A percentile compares a stretch with the other conserved stretches of the same genome.
These are phyloP conservation scores for Acanthacorydalis orientalis DNA, from an alignment of 2,888 invertebrate species.

Conservation along the genomic window DNA sequence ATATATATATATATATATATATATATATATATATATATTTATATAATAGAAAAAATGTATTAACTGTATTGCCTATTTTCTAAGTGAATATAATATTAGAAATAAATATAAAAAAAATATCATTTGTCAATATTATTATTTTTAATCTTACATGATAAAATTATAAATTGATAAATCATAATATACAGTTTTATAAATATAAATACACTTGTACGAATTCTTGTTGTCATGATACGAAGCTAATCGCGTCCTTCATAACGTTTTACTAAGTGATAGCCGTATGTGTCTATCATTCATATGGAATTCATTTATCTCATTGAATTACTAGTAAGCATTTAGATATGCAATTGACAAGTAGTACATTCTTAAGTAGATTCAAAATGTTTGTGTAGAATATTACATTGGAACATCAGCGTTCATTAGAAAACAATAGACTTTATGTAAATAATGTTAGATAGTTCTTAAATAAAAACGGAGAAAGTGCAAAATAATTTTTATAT, in stretches of 20 bases:
- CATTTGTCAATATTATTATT: too few species aligned
- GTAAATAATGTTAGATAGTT: too few species aligned
- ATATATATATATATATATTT: constrained; percentile 5
- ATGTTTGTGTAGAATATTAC: neutral
- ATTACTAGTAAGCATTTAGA: neutral
- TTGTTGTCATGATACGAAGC: too few species aligned
- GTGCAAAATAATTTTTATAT: neutral
- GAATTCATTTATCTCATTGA: neutral
- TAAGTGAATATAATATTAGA: neutral
- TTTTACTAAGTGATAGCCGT: neutral
- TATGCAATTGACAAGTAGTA: neutral
- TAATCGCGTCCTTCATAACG: neutral
- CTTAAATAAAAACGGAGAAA: too few species aligned
- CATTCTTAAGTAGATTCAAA: neutral
- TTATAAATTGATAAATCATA: too few species aligned
- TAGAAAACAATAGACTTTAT: too few species aligned
- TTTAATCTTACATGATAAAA: too few species aligned
- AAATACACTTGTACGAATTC: too few species aligned
- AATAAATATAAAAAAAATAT: neutral
- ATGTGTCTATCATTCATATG: neutral
- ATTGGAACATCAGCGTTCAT: neutral
- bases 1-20: constrained; percentile 7
- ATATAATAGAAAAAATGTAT: neutral
- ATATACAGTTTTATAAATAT: too few species aligned
- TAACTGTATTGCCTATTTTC: too few species aligned